Percentiles rank a stretch among this genome's conserved stretches.
These are phyloP conservation scores for Hestina assimilis DNA, from an alignment of 1,140 invertebrate species.

Conservation along the genomic window DNA sequence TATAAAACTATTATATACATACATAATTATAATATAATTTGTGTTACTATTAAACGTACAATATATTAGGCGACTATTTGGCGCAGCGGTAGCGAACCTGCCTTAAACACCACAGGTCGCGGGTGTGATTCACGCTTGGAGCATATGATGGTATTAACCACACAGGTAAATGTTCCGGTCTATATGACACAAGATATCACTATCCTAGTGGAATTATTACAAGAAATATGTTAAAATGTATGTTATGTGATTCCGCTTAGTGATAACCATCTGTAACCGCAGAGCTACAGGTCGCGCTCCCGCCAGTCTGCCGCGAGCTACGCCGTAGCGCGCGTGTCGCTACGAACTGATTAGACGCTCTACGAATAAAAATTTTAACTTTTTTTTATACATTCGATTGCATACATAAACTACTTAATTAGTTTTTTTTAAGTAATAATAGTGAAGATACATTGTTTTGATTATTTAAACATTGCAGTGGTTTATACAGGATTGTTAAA, in stretches of 20 bases:
- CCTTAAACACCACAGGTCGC: no score
- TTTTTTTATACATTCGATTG: not conserved
- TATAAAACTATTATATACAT: no score
- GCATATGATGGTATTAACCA: no score
- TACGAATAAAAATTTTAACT: slow-evolving; percentile 12
- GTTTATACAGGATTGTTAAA: no score
- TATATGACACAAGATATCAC: no score
- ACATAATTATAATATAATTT: no score
- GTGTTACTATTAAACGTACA: no score
- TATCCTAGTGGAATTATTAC: not conserved
- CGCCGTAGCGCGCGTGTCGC: slow-evolving; percentile 46
- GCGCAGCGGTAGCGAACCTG: no score
- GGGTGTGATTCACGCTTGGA: no score
- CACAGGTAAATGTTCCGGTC: no score
- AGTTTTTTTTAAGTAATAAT: not conserved
- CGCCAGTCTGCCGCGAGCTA: slow-evolving; percentile 45
- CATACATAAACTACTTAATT: not conserved
- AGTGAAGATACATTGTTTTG: not conserved
- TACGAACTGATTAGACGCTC: slow-evolving; percentile 6
- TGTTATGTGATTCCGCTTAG: not conserved
- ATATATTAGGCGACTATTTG: no score
- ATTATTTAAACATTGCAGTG: not conserved
- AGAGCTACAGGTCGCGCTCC: slow-evolving; percentile 43
- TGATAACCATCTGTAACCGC: slow-evolving; percentile 2
- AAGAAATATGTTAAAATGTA: not conserved